Base-by-base conservation (phyloP, 1,140 invertebrate genomes). In the Leptinotarsa undecemlineata region DNA sequence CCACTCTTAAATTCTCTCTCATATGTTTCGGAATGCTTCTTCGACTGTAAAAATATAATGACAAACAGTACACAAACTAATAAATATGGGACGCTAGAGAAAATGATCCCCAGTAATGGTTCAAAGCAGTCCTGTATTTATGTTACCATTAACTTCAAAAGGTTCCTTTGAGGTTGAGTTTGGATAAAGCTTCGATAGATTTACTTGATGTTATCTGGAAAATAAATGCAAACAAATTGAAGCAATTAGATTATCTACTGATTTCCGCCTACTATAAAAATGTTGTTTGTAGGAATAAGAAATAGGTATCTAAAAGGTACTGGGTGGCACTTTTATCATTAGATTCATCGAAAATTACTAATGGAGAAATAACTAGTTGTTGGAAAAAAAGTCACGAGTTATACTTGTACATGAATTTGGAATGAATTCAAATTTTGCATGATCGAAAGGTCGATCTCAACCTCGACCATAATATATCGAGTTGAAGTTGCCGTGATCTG, bases 91-190 rank as follows among this genome's bases (percentile, higher is more conserved):
- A 57, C 51, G 15, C 51, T 17, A 57, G n/a, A 19, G 51, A 57
- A 19, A 57, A 19, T 17, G 51, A 57, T 17, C 51, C 15, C 51
- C 51, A 57, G 51, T 57, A 57, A 57, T 57, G 51, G 51, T 57
- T 57, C 15, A 57, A 57, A 57, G 15, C 51, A 57, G n/a, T 15
- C 4, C 51, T 57, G n/a, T 57, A 57, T 57, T 57, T 57, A 57
- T 57, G 51, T 57, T 57, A n/a, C n/a, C 51, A 57, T 57, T 57
- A 57, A 57, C 51, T 57, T 57, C 51, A 57, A 57, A 57, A 19
- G 51, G 51, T 17, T 15, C n/a, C 51, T 57, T 57, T 57, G 15
- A 57, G 51, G 6, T 57, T 57, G 51, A 17, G 15, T 19, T 42
- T 42, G 33, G 8, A 11, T 57, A 19, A 57, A 57, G n/a, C 51